phyloP scores from a whole-genome alignment of 2,797 vertebrate species.

The Chaetophractus vellerosus region DNA sequence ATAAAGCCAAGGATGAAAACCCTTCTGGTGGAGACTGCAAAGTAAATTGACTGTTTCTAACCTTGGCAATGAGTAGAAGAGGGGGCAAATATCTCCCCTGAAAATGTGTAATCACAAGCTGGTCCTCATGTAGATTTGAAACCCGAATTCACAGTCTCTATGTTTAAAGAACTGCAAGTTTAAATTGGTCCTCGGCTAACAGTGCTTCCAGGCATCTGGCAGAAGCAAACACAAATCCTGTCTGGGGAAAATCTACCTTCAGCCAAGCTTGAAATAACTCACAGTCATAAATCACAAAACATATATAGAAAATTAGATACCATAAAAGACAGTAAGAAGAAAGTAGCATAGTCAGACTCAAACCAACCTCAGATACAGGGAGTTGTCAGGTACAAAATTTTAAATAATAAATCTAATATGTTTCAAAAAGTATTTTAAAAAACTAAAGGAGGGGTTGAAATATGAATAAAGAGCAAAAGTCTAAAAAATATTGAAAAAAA shows the following conservation, averaged over 20 bases:
- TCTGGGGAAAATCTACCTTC: not conserved
- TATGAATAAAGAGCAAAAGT: slow-evolving; percentile 15
- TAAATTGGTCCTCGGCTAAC: not conserved
- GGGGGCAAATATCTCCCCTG: not conserved
- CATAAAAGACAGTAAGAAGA: not conserved
- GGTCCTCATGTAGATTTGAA: not conserved
- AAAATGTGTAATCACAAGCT: not conserved
- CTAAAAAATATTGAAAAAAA: slow-evolving; percentile 24
- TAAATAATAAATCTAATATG: not conserved
- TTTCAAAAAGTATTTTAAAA: slow-evolving; percentile 32
- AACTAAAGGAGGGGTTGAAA: not conserved
- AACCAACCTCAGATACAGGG: not conserved
- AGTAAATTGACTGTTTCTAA: slow-evolving; percentile 25
- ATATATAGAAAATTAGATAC: not conserved
- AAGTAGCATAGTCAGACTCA: slow-evolving; percentile 13
- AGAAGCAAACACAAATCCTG: slow-evolving; percentile 29
- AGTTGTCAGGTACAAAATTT: not conserved
- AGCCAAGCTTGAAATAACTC: not conserved
- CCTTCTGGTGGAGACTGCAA: not conserved
- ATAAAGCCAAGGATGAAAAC: not conserved
- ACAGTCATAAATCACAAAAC: not conserved
- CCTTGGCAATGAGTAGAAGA: not conserved
- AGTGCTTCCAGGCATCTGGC: not conserved
- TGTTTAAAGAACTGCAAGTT: slow-evolving; percentile 20
- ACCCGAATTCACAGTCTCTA: not conserved